Evolutionary conservation across 2,797 vertebrate genomes (phyloP), one percentile per base, ranked within the genome.

Genomic region (Sebastes ruberrimus): DNA sequence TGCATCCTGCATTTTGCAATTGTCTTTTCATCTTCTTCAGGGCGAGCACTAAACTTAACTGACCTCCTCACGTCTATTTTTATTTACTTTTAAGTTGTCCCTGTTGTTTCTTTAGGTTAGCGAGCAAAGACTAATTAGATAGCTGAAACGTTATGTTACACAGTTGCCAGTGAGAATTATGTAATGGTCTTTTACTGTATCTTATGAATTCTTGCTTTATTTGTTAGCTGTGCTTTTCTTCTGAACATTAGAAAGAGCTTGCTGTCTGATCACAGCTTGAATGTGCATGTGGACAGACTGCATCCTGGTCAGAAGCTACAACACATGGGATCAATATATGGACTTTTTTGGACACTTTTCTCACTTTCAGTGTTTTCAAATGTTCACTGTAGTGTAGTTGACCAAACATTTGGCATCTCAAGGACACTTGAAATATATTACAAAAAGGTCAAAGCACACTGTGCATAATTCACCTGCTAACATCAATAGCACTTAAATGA

Each of bases 401-500:
- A 72, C 63, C 74, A 68, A 71, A 67, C 14, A 70, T 81, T 49
- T 78, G 76, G 62, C 80, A 73, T 27, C 42, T 27, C 74, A 82
- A 84, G 83, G 83, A 83, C 78, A 57, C 49, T 71, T 59, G 16
- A 72, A 78, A 76, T 78, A 30, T 68, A 65, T 75, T 63, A 46
- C 55, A 61, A 76, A 83, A 83, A 87, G 80, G 86, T 89, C 81
- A 90, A 84, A 62, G 22, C 55, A 18, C 14, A 6, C 64, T 63
- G 49, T 83, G 86, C 83, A 84, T 87, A 83, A 84, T 85, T 85
- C 77, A 91, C 84, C 81, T 69, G 46, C 80, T 83, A 62, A 76
- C 79, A 83, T 89, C 88, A 86, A 73, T 85, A 83, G 78, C 76
- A 63, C 82, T 87, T 90, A 84, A 88, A 85, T 86, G 67, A 82